phyloP scores from a whole-genome alignment of 2,113 vertebrate genomes.

The Pongo abelii region DNA sequence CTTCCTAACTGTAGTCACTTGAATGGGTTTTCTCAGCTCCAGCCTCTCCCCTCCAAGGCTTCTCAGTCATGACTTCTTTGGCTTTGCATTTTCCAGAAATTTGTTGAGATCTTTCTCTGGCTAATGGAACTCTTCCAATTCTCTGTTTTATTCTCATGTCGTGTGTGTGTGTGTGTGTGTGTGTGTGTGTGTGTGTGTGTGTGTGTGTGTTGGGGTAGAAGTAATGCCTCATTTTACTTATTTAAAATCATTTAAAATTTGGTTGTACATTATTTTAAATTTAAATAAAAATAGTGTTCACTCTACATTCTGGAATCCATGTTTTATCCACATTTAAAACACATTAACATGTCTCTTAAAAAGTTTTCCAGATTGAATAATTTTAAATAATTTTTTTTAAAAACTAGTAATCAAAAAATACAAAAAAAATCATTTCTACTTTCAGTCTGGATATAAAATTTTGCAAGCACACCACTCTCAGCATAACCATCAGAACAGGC shows the following conservation, averaged over 20 bases:
- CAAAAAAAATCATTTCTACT: background rate
- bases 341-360: constrained; percentile 46
- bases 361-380: constrained; percentile 41
- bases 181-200: background rate
- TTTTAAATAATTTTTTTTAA: constrained; percentile 42
- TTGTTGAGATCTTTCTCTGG: background rate
- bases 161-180: background rate
- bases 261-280: constrained; percentile 36
- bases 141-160: background rate
- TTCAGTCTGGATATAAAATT: background rate
- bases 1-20: background rate
- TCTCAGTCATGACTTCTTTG: background rate
- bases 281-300: constrained; percentile 49
- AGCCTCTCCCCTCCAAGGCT: background rate
- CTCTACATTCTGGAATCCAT: constrained; percentile 25
- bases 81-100: constrained; percentile 29
- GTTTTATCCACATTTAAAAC: constrained; percentile 58
- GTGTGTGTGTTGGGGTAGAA: background rate
- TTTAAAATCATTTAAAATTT: constrained; percentile 37
- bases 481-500: background rate
- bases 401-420: constrained; percentile 1
- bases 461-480: background rate
- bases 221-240: background rate
- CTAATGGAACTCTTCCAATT: background rate
- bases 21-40: background rate